Conservation (phyloP, 1,140 invertebrate species). For the Adelges cooleyi region DNA sequence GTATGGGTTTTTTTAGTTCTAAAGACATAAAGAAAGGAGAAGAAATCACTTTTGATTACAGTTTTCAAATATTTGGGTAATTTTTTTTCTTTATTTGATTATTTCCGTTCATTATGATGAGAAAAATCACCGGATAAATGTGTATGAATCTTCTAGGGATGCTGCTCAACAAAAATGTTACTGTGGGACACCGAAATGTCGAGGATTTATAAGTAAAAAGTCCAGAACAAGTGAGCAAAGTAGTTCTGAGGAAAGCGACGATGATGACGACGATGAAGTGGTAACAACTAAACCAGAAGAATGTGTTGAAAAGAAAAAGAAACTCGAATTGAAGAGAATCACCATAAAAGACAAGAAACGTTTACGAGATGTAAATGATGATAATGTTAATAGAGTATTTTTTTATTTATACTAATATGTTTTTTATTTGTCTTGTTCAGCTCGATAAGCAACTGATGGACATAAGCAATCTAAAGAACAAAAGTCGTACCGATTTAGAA, state of each 20-base stretch:
- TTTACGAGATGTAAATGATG: not conserved
- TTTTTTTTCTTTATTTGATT: constrained; percentile 30
- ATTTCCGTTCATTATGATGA: too few relatives aligned
- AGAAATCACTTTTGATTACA: constrained; percentile 97
- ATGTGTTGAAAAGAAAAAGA: not conserved
- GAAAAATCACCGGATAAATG: not conserved
- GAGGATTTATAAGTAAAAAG: constrained; percentile 73
- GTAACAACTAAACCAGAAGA: not conserved
- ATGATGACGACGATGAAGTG: not conserved
- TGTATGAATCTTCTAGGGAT: not conserved
- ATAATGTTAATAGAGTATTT: not conserved
- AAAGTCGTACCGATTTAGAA: constrained; percentile 72
- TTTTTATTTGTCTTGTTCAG: not conserved
- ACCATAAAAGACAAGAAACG: not conserved
- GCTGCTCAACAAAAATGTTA: constrained; percentile 64
- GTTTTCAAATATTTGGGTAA: constrained; percentile 92
- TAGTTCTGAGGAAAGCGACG: not conserved
- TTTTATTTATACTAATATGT: not conserved
- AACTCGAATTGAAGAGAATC: not conserved
- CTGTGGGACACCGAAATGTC: constrained; percentile 73
- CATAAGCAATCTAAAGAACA: constrained; percentile 62
- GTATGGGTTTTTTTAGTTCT: constrained; percentile 93
- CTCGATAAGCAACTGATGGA: constrained; percentile 51
- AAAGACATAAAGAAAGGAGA: constrained; percentile 68
- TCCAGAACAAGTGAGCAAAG: not conserved